phyloP scores from a whole-genome alignment of 1,140 invertebrate genomes.

The Eurosta solidaginis region DNA sequence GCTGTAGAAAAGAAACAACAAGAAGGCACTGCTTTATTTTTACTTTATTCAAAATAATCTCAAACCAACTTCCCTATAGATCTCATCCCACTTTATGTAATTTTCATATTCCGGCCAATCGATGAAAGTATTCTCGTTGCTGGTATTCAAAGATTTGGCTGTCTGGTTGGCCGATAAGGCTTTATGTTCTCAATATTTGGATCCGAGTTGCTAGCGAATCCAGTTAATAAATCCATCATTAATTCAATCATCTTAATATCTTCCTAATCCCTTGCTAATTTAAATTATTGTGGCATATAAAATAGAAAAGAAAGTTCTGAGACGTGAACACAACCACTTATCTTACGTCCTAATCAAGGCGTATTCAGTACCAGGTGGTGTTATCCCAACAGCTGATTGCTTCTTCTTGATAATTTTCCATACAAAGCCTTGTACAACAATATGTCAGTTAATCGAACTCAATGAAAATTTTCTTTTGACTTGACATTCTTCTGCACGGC shows the following conservation, averaged over 20 bases:
- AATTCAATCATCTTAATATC: slow-evolving; percentile 58
- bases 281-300: slow-evolving; percentile 59
- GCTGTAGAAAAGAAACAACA: no score
- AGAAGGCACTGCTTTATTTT: no score
- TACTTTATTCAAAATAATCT: neutral
- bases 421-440: no score
- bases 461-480: no score
- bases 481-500: no score
- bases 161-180: slow-evolving; percentile 40
- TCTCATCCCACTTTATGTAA: slow-evolving; percentile 51
- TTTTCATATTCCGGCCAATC: slow-evolving; percentile 57
- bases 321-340: slow-evolving; percentile 64
- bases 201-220: slow-evolving; percentile 57
- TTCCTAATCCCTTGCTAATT: slow-evolving; percentile 50
- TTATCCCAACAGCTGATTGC: no score
- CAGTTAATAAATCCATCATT: slow-evolving; percentile 60
- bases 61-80: slow-evolving; percentile 21
- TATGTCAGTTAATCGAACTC: no score
- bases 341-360: neutral
- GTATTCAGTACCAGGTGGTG: no score
- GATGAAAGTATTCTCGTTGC: slow-evolving; percentile 46
- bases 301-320: slow-evolving; percentile 71
- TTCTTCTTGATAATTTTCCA: no score
- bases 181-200: slow-evolving; percentile 45
- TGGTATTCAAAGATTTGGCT: slow-evolving; percentile 59